These are phyloP conservation scores for Eubasilissa regina DNA, from an alignment of 1,140 invertebrate genomes.

Conservation along the genomic window DNA sequence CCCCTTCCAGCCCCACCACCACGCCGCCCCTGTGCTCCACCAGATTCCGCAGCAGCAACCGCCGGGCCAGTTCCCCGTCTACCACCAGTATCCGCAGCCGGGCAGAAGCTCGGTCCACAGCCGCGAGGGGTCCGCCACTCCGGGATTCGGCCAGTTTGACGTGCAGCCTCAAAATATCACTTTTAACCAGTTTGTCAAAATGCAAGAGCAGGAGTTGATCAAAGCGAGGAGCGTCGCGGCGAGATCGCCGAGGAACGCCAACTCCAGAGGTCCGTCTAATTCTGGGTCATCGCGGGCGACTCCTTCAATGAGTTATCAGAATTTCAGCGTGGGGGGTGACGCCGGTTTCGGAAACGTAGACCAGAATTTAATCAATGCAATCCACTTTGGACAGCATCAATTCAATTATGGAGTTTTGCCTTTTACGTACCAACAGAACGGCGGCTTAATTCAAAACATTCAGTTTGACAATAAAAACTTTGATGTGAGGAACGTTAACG, in stretches of 20 bases:
- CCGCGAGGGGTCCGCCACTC: conserved; percentile 43
- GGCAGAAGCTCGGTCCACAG: conserved; percentile 33
- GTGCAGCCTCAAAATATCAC: neutral
- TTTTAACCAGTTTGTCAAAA: conserved; percentile 11
- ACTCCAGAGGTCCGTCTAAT: conserved; percentile 44
- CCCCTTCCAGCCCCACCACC: conserved; percentile 18
- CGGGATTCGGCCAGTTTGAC: conserved; percentile 12
- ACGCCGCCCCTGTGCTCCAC: neutral
- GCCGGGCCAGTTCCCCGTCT: neutral
- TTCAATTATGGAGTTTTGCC: conserved; percentile 12
- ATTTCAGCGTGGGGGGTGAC: neutral
- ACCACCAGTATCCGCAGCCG: conserved; percentile 30
- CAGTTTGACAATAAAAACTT: conserved; percentile 3
- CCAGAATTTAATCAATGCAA: conserved; percentile 22
- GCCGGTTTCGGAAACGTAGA: conserved; percentile 37
- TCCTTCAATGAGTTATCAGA: conserved; percentile 40
- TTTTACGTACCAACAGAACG: neutral
- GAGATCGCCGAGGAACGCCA: conserved; percentile 38
- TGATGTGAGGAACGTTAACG: neutral
- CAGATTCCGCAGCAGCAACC: conserved; percentile 10
- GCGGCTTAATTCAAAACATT: neutral
- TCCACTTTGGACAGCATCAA: conserved; percentile 30
- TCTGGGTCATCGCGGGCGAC: conserved; percentile 52
- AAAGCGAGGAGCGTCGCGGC: conserved; percentile 1
- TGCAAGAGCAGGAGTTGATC: conserved; percentile 11